These are phyloP conservation scores for Pandion haliaetus DNA, from an alignment of 2,113 vertebrate genomes.

Conservation along the genomic window DNA sequence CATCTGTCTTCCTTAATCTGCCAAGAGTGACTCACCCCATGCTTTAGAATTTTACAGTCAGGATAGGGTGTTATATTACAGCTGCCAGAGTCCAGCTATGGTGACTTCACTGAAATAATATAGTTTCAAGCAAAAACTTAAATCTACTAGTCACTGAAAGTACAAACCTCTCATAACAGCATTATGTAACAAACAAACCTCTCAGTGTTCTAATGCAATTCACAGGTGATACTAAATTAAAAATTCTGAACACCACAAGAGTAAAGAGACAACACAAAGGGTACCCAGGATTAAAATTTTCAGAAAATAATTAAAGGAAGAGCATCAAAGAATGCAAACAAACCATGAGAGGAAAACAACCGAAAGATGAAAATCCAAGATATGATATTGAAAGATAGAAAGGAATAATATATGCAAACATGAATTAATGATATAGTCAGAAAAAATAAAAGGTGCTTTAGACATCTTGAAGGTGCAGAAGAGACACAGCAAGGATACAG, in stretches of 20 bases:
- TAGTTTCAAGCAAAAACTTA: background rate
- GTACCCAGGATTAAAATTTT: background rate
- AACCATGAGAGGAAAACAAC: background rate
- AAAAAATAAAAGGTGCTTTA: background rate
- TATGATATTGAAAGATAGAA: background rate
- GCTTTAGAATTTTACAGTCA: background rate
- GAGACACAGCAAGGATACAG: background rate
- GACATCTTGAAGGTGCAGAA: background rate
- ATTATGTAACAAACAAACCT: slow-evolving; percentile 35
- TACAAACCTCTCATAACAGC: slow-evolving; percentile 18
- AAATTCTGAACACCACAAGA: background rate
- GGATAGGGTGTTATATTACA: background rate
- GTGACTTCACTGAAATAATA: slow-evolving; percentile 34
- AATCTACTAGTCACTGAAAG: background rate
- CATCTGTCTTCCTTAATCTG: background rate
- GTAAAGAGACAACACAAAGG: background rate
- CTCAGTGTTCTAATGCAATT: background rate
- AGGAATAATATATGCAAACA: background rate
- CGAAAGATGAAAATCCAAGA: background rate
- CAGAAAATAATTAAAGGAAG: background rate
- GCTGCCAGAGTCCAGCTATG: background rate
- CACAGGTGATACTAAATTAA: slow-evolving; percentile 4
- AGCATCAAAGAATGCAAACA: background rate
- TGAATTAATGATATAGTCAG: background rate
- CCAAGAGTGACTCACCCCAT: background rate